A percentile compares a stretch with the other conserved stretches of the same genome.
phyloP scores from a whole-genome alignment of 1,140 invertebrate species.

The Phortica variegata region DNA sequence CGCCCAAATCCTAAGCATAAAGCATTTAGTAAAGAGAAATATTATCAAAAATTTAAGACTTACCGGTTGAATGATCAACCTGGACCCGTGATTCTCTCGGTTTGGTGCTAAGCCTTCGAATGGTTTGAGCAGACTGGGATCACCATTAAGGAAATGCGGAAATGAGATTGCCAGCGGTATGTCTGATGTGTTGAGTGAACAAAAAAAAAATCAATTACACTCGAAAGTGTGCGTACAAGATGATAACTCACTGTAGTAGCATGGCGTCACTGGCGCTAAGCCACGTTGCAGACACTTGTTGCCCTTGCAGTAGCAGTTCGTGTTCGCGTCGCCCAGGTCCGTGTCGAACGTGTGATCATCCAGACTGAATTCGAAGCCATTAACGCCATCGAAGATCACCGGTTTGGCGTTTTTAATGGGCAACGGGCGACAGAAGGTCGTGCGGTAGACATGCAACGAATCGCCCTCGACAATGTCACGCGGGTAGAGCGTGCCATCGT shows the following conservation, averaged over 20 bases:
- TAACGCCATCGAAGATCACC: slow-evolving; percentile 25
- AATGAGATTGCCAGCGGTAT: slow-evolving; percentile 72
- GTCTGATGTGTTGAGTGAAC: slow-evolving; percentile 55
- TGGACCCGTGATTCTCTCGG: slow-evolving; percentile 63
- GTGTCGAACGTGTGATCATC: slow-evolving; percentile 61
- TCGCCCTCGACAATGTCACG: slow-evolving; percentile 59
- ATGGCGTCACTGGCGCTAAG: slow-evolving; percentile 67
- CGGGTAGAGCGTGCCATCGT: slow-evolving; percentile 67
- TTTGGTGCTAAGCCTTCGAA: slow-evolving; percentile 68
- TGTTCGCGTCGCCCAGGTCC: slow-evolving; percentile 27
- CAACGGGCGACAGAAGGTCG: slow-evolving; percentile 68
- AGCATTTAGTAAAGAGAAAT: not conserved
- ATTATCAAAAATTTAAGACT: slow-evolving; percentile 46
- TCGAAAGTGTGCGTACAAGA: too few relatives aligned
- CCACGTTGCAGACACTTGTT: slow-evolving; percentile 68
- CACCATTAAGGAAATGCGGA: slow-evolving; percentile 76
- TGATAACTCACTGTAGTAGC: slow-evolving; percentile 69
- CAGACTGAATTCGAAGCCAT: slow-evolving; percentile 59
- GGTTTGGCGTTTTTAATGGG: slow-evolving; percentile 59
- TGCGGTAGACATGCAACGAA: slow-evolving; percentile 64
- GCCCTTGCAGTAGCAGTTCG: slow-evolving; percentile 59
- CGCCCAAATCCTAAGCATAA: slow-evolving; percentile 60
- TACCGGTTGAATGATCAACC: slow-evolving; percentile 61
- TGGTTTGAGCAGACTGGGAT: slow-evolving; percentile 64
- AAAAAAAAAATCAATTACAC: not conserved